Base-by-base conservation (phyloP, 2,797 vertebrate species). In the Nasua narica region DNA sequence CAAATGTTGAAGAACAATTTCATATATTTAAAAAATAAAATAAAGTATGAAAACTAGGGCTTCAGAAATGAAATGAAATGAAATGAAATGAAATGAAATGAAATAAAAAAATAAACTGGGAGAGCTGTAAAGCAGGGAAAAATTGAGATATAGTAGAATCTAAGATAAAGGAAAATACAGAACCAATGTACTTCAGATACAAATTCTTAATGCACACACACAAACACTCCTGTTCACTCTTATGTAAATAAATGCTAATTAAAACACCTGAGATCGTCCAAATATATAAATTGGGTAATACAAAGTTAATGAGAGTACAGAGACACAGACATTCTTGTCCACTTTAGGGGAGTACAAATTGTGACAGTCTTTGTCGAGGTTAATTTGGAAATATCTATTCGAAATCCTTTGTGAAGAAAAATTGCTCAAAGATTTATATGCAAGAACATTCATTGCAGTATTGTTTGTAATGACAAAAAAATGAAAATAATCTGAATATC, bases 381-480 rank as follows among this genome's bases (percentile, higher is more conserved):
- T 90, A 85, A 94, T 48, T 92, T 12, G 88, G n/a, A 96, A 92
- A 69, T 85, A 91, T 25, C 19, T 84, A 67, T 58, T 37, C 15
- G 37, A 88, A 95, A 82, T 87, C 27, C 12, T 4, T 56, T 10
- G 72, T 48, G 43, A 76, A 76, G 27, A 74, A 46, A 76, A 76
- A 48, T 32, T 32, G 43, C 7, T 48, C 40, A 91, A 90, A 92
- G 11, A 84, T 87, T 90, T 83, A 25, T 54, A 58, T 54, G 1
- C 14, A 95, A 76, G 37, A 83, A 65, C 8, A 69, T 21, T 58
- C 5, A 58, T 35, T 52, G 11, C 15, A 74, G 23, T 37, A 65
- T 56, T 78, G 7, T 67, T 32, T 65, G 19, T 79, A 54, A 43
- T 62, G 5, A 87, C 15, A 91, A 60, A 78, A 78, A 94, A 91